Evolutionary conservation across 2,888 invertebrate genomes (phyloP), one percentile per base, ranked within the genome.

Genomic region (Proisotoma minuta): DNA sequence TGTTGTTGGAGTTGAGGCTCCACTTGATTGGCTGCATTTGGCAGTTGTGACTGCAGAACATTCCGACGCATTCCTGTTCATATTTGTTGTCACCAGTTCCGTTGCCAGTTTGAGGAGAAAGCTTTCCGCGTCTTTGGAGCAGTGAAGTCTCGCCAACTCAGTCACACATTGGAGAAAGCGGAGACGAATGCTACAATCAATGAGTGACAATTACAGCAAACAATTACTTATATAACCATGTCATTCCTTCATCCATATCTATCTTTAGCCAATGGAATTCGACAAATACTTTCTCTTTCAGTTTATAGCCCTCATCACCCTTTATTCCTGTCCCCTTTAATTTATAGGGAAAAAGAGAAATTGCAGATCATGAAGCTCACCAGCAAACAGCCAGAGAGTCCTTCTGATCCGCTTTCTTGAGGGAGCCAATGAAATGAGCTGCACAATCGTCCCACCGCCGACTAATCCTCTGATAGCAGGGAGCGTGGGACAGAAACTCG

Each of bases 361-460:
- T n/a, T n/a, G n/a, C n/a, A n/a, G n/a, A n/a, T n/a, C n/a, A n/a
- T n/a, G n/a, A n/a, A 10, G 27, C 57, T 28, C 50, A 60, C 63
- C 63, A 63, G 43, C 63, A 60, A 40, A 59, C 27, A 43, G 54
- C 49, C 10, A 50, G 29, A 18, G 43, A 18, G 51, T 56, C 54
- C 23, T 49, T 62, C 4, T 59, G 59, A 34, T 62, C 58, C 27
- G 59, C 59, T 50, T 59, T 62, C 54, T 59, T 62, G 48, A 59
- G 49, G 40, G 54, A 59, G 12, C 48, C 62, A 23, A 62, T 62
- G 49, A 53, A 62, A 49, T 59, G 53, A 49, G 39, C 51, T 15
- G 69, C 65, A 57, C 70, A 72, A 2, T 63, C 63, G 57, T 72
- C 72, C 69, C 69, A 72, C 22, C 65, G 59, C 28, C 20, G 47